These are phyloP conservation scores for Glandiceps talaboti DNA, from an alignment of 53 echinoderm and acorn worm species.

Conservation along the genomic window DNA sequence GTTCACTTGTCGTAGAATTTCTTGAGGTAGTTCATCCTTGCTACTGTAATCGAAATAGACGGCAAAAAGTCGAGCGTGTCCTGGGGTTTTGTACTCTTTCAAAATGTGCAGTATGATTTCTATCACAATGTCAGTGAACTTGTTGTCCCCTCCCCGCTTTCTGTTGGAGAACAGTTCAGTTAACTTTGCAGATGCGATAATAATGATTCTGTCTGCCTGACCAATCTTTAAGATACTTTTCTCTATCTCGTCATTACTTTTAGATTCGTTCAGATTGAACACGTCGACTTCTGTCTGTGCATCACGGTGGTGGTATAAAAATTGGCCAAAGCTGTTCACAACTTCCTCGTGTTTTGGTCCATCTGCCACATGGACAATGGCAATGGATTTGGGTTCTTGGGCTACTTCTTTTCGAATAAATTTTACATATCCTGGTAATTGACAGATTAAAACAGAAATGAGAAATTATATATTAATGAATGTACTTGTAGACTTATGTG, in stretches of 20 bases:
- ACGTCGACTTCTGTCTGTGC: not conserved
- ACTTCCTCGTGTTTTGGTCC: not conserved
- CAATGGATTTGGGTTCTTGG: not conserved
- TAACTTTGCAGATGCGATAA: not conserved
- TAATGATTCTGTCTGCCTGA: not conserved
- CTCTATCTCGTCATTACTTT: not conserved
- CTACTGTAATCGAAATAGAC: not conserved
- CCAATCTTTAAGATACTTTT: not conserved
- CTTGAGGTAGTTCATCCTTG: not conserved
- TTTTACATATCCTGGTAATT: not conserved
- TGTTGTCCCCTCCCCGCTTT: not conserved
- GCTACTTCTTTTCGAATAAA: not conserved
- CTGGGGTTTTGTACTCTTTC: not conserved
- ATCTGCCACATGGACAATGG: not conserved
- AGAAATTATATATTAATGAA: too few relatives aligned
- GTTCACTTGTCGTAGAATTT: not conserved
- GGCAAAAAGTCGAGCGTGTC: not conserved
- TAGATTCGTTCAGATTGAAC: not conserved
- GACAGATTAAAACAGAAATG: too few relatives aligned
- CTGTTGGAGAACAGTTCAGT: not conserved
- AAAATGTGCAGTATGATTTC: not conserved
- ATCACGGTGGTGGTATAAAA: not conserved
- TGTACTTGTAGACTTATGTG: too few relatives aligned
- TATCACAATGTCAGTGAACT: too few relatives aligned
- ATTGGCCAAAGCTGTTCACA: not conserved